Evolutionary conservation across 2,113 vertebrate genomes (phyloP).

Genomic region (Elanus axillaris): DNA sequence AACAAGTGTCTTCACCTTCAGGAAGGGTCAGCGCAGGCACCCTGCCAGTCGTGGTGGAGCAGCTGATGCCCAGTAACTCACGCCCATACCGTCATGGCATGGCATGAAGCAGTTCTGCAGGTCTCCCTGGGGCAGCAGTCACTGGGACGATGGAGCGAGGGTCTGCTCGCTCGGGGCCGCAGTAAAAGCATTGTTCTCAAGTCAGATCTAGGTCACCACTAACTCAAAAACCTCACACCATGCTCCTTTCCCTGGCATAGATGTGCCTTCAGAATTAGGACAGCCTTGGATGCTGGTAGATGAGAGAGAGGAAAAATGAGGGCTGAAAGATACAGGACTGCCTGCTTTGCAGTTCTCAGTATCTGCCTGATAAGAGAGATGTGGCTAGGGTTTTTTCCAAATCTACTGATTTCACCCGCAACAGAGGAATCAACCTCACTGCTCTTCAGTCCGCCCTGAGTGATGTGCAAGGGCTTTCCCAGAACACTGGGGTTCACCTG

Average conservation of each 20-base stretch:
- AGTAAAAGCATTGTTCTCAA: neutral
- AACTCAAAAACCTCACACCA: constrained; percentile 13
- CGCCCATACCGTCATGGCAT: neutral
- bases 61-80: neutral
- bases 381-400: neutral
- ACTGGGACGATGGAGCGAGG: neutral
- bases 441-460: neutral
- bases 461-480: neutral
- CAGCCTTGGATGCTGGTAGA: neutral
- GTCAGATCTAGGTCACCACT: constrained; percentile 20
- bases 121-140: neutral
- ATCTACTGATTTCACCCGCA: neutral
- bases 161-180: constrained; percentile 10
- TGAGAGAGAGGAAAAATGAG: neutral
- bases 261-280: constrained; percentile 10
- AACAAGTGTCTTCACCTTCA: neutral
- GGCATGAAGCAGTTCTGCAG: neutral
- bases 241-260: neutral
- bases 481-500: neutral
- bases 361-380: neutral
- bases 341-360: neutral
- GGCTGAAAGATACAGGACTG: neutral
- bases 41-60: neutral
- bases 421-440: neutral
- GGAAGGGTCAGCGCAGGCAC: neutral